Base-by-base conservation (phyloP, 2,113 vertebrate species). In the Passer montanus region DNA sequence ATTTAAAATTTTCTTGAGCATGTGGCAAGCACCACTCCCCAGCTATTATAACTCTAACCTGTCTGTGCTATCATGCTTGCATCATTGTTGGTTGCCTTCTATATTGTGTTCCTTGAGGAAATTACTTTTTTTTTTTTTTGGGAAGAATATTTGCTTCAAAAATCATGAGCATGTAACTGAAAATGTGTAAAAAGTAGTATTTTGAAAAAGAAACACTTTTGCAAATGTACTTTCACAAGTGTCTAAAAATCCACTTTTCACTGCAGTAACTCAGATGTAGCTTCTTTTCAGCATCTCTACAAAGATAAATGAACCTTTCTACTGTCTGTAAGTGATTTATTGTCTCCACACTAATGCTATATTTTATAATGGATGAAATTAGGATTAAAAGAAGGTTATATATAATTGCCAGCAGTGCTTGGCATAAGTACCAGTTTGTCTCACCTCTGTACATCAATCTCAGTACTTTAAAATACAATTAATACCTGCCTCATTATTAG, bases 381-480 rank as follows among this genome's bases (percentile, higher is more conserved):
- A 93, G 31, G 94, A 91, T 76, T 94, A 91, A 96, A 94, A 85
- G 35, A 84, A 76, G 64, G 86, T 93, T 94, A 84, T n/a, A 14
- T 86, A n/a, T 94, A 91, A 95, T 82, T 97, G 39, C 52, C 62
- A 62, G 35, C 21, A 78, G 27, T 53, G 63, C 53, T 90, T 19
- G 13, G 43, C 10, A 1, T 81, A 83, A 77, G 62, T 73, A 84
- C 33, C 56, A 56, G 28, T 84, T 95, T 95, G 35, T 82, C 46
- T 35, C 76, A 93, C 37, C 70, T 92, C 43, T 97, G 77, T 53
- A 76, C 26, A 35, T 87, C 53, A 73, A 69, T 74, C 64, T 16
- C 37, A 69, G 66, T 91, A 17, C 73, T 97, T 94, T 58, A 95
- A 96, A 96, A 91, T 78, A 66, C 62, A 68, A 93, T 95, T 73